Evolutionary conservation across 53 echinoderm and acorn worm genomes (phyloP), one percentile per base, ranked within the genome.

Genomic region (Patiria pectinifera): DNA sequence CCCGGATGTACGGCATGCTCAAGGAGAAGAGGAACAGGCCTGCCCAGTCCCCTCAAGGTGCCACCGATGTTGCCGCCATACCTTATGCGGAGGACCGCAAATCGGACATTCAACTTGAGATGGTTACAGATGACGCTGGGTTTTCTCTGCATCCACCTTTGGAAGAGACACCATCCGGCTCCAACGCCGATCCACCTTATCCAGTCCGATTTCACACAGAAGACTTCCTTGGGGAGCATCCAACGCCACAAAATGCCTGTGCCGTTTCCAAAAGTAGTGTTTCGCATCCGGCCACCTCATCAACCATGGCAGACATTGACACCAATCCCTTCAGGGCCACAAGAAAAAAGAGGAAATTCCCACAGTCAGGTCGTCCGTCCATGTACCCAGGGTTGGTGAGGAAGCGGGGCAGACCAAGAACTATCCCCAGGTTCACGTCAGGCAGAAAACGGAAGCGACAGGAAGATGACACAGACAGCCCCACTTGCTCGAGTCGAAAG

Each of bases 141-240:
- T 44, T n/a, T 13, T 1, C 10, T 15, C 59, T 62, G 23, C 66
- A 21, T 5, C 10, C 84, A 18, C 66, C 63, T 23, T 25, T 80
- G 21, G 90, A 48, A 66, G 90, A 45, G 45, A 7, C 7, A 18
- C 45, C 66, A 16, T 66, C 90, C 9, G 48, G 80, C 15, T 46
- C 90, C 22, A 69, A 19, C 90, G 80, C 44, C 9, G 45, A 61
- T 45, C 22, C 24, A 22, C 89, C 89, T 7, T 90, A 69, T 63
- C 81, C 90, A 1, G 69, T 90, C 23, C 18, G 45, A n/a, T 66
- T 90, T 69, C 90, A 90, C n/a, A 61, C 66, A 81, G 80, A 81
- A 46, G 7, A 19, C 16, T 80, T 62, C 66, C 48, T 62, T 3
- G 84, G 80, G 18, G 62, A 69, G 12, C 90, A 62, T 26, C 62